Percentiles rank a stretch among this genome's conserved stretches.
phyloP scores from a whole-genome alignment of 2,888 invertebrate genomes.

The Lucinisca nassula region DNA sequence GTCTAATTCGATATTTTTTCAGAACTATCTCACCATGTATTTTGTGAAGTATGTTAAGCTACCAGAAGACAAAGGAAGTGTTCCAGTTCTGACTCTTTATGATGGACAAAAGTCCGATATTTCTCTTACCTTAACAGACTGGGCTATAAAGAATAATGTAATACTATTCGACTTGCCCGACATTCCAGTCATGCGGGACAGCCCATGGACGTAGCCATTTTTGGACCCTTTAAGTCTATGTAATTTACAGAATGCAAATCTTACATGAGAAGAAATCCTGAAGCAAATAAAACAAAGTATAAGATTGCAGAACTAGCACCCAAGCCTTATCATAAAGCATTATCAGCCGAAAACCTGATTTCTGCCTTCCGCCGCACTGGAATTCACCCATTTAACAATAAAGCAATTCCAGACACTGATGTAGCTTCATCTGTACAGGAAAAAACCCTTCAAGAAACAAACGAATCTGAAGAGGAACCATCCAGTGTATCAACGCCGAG shows the following conservation, averaged over 20 bases:
- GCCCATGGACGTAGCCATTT: constrained; percentile 56
- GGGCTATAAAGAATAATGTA: constrained; percentile 50
- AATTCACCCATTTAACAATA: constrained; percentile 3
- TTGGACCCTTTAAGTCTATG: constrained; percentile 44
- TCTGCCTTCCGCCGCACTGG: constrained; percentile 2
- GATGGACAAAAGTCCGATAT: constrained; percentile 56
- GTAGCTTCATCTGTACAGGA: neutral
- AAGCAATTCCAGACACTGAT: neutral
- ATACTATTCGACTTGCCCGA: constrained; percentile 58
- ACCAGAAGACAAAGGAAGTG: neutral
- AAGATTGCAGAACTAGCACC: neutral
- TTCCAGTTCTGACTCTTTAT: constrained; percentile 45
- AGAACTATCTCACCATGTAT: neutral
- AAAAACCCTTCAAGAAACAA: neutral
- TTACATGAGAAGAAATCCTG: constrained; percentile 34
- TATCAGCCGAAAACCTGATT: constrained; percentile 17
- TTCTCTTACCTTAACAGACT: constrained; percentile 43
- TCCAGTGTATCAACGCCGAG: no score
- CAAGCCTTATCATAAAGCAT: constrained; percentile 9
- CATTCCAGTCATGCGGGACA: constrained; percentile 55
- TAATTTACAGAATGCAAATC: constrained; percentile 53
- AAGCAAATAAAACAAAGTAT: neutral
- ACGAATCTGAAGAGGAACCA: neutral
- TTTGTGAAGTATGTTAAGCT: neutral
- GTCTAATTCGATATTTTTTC: neutral